Evolutionary conservation across 2,797 vertebrate species (phyloP), one percentile per base, ranked within the genome.

Genomic region (Pogoniulus pusillus): DNA sequence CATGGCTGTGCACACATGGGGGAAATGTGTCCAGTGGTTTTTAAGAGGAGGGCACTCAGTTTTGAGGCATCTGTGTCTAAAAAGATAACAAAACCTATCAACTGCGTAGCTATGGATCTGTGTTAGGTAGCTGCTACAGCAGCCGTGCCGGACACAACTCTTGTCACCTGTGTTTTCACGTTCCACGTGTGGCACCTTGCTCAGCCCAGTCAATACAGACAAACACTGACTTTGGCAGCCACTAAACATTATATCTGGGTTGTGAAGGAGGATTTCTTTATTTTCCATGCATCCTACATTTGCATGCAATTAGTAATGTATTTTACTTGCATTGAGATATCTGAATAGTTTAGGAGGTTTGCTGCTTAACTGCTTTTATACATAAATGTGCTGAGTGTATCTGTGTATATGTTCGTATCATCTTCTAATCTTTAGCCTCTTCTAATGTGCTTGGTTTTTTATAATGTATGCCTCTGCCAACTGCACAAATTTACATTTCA

Each of bases 101-200:
- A 24, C 58, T 59, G 39, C 37, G 16, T 9, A 13, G 15, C 17
- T 69, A 13, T 34, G 2, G 5, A 47, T 51, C 30, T 18, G 6
- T 11, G 3, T 8, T 17, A 29, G 17, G 10, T 10, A 35, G 68
- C 12, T 63, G 15, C 60, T 55, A 10, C 55, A 41, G 54, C 30
- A 47, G 37, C 64, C 16, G 3, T 30, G n/a, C 18, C 37, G 51
- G 15, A 32, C 15, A 71, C n/a, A 74, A 34, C 41, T 62, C 24
- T 9, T 24, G 24, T 30, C 27, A n/a, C 13, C 1, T 11, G 16
- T 39, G n/a, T 22, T 49, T 54, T 64, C 32, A 32, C 27, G n/a
- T n/a, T 30, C 71, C 57, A 66, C 14, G 19, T 1, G 2, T n/a
- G 65, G 4, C 22, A 27, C 27, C 9, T 49, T 3, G 0, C 45